Evolutionary conservation across 2,888 invertebrate species (phyloP), one percentile per base, ranked within the genome.

Genomic region (Orthosia gothica): DNA sequence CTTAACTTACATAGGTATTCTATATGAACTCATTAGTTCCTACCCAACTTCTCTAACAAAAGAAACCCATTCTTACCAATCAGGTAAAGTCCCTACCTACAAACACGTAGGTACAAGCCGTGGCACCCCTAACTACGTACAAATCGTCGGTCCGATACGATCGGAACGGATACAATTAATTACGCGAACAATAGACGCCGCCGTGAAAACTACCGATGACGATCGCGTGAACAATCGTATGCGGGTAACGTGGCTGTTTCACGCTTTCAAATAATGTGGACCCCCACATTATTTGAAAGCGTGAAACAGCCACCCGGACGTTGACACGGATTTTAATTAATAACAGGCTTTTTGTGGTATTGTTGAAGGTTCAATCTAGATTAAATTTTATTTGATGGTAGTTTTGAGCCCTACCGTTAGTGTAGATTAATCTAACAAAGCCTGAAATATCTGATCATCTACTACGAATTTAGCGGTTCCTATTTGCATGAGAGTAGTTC

Each of bases 151-250:
- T 16, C 81, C 81, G 87, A 87, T 87, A 86, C 65, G 79, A 87
- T 87, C 87, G 67, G 61, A 81, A 68, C 86, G 87, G 87, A 87
- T 86, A 87, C 81, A 86, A 87, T 87, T 87, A 87, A 87, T 87
- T 87, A 87, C 78, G 73, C 69, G 78, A 84, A 87, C 87, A 87
- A 87, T 83, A 80, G 87, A 65, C 73, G 84, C 69, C 75, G 74
- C 73, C 81, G 81, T 81, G 82, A 76, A 83, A 83, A 83, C 83
- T 83, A 81, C 70, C 70, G 84, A 82, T 76, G 84, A 78, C 77
- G 83, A 82, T 86, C 73, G 86, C 84, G 86, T 80, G 86, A 86
- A 64, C 77, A 76, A 69, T 55, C 40, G 68, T 70, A 64, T 49
- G 26, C 64, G 55, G 40, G 54, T 59, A 59, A 78, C 68, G 58